phyloP scores from a whole-genome alignment of 2,888 invertebrate species.

The Colletes collaris region DNA sequence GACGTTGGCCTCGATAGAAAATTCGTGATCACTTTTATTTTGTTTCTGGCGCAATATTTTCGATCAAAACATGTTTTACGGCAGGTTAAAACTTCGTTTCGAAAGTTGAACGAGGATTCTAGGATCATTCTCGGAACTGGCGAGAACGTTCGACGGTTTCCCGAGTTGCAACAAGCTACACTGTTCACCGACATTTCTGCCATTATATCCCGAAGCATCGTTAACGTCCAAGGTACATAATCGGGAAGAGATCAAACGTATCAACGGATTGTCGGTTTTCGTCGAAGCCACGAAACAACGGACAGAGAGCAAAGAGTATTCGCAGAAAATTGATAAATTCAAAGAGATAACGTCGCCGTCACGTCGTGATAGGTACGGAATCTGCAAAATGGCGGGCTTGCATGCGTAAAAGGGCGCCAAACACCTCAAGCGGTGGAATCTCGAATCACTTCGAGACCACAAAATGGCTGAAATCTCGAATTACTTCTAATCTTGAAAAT shows the following conservation, averaged over 20 bases:
- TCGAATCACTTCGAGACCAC: no score
- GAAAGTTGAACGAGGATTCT: not conserved
- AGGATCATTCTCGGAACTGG: conserved; percentile 47
- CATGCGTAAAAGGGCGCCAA: no score
- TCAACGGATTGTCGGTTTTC: conserved; percentile 63
- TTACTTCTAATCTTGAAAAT: no score
- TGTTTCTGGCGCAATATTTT: conserved; percentile 22
- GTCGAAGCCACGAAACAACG: conserved; percentile 38
- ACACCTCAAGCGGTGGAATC: no score
- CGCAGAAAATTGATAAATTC: not conserved
- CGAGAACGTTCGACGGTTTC: conserved; percentile 32
- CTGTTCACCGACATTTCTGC: conserved; percentile 25
- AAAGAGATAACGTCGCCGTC: not conserved
- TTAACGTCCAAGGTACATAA: conserved; percentile 33
- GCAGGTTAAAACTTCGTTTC: conserved; percentile 15
- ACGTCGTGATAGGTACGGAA: not conserved
- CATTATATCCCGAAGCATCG: conserved; percentile 34
- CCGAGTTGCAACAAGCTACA: conserved; percentile 41
- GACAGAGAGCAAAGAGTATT: conserved; percentile 7
- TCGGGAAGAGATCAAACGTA: conserved; percentile 58
- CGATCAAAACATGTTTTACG: not conserved
- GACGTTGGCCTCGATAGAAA: not conserved
- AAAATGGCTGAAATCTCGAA: no score
- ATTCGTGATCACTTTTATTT: conserved; percentile 23
- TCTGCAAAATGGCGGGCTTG: not conserved